Evolutionary conservation across 1,140 invertebrate genomes (phyloP).

Genomic region (Latrodectus geometricus): DNA sequence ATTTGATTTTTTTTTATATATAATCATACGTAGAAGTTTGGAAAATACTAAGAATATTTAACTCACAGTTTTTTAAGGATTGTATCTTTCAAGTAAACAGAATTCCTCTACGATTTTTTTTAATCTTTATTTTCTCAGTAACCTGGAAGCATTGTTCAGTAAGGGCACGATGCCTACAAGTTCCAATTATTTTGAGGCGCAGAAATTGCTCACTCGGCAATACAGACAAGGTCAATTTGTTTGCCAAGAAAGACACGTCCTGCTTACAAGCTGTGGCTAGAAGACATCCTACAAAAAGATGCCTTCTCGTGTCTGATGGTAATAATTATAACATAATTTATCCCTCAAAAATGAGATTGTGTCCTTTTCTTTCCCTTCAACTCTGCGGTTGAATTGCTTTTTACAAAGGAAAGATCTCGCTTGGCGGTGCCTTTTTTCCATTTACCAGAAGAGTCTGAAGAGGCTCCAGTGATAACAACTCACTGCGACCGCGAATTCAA

Average conservation of each 20-base stretch:
- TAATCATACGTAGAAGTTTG: too few relatives aligned
- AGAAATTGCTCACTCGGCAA: neutral
- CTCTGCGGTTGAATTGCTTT: slow-evolving; percentile 4
- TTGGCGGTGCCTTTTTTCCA: neutral
- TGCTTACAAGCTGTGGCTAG: neutral
- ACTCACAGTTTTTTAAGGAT: too few relatives aligned
- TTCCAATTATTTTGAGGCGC: neutral
- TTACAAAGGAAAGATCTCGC: neutral
- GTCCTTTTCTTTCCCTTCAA: neutral
- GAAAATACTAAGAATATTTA: too few relatives aligned
- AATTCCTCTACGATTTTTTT: too few relatives aligned
- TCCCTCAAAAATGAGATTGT: neutral
- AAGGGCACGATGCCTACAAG: too few relatives aligned
- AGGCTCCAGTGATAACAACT: slow-evolving; percentile 1
- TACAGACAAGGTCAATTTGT: neutral
- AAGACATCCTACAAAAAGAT: neutral
- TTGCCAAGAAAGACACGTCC: neutral
- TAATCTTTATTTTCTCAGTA: too few relatives aligned
- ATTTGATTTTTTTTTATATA: too few relatives aligned
- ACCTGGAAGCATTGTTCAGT: too few relatives aligned
- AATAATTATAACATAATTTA: slow-evolving; percentile 10
- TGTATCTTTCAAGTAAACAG: too few relatives aligned
- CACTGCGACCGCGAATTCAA: neutral
- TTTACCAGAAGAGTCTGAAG: neutral
- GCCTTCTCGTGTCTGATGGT: neutral